Conservation (phyloP, 2,797 vertebrate genomes). For the Acrossocheilus fasciatus region DNA sequence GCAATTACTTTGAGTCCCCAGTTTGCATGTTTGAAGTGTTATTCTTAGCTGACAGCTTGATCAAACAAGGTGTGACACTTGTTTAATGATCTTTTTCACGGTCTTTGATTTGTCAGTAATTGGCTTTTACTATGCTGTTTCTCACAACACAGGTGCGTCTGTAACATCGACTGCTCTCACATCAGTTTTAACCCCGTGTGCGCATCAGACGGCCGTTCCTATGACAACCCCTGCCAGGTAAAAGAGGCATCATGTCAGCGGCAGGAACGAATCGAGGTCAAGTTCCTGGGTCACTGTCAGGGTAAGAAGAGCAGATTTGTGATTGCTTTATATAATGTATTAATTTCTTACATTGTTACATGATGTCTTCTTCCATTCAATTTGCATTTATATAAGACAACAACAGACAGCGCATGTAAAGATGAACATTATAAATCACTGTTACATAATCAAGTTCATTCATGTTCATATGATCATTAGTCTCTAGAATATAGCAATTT, state of each 20-base stretch:
- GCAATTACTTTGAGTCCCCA: neutral
- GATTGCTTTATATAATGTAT: constrained; percentile 8
- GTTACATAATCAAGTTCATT: constrained; percentile 28
- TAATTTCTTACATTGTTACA: neutral
- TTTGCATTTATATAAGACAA: constrained; percentile 37
- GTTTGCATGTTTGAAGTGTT: constrained; percentile 36
- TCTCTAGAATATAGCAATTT: constrained; percentile 7
- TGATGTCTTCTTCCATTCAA: neutral
- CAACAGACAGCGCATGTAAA: constrained; percentile 4
- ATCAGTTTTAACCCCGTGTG: constrained; percentile 99
- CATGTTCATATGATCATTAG: constrained; percentile 20
- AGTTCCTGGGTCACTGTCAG: constrained; percentile 99
- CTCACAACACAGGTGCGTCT: constrained; percentile 89
- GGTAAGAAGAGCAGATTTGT: constrained; percentile 78
- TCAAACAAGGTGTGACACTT: constrained; percentile 62
- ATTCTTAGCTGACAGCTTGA: constrained; percentile 22
- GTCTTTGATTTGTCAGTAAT: constrained; percentile 54
- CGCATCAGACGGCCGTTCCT: constrained; percentile 97
- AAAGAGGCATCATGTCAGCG: constrained; percentile 99
- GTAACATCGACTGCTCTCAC: constrained; percentile 99
- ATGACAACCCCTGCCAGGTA: constrained; percentile 99
- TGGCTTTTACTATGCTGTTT: neutral
- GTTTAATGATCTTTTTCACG: constrained; percentile 33
- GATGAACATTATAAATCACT: constrained; percentile 22
- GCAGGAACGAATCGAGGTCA: constrained; percentile 99